Base-by-base conservation (phyloP, 2,888 invertebrate genomes). In the Gerris lacustris region DNA sequence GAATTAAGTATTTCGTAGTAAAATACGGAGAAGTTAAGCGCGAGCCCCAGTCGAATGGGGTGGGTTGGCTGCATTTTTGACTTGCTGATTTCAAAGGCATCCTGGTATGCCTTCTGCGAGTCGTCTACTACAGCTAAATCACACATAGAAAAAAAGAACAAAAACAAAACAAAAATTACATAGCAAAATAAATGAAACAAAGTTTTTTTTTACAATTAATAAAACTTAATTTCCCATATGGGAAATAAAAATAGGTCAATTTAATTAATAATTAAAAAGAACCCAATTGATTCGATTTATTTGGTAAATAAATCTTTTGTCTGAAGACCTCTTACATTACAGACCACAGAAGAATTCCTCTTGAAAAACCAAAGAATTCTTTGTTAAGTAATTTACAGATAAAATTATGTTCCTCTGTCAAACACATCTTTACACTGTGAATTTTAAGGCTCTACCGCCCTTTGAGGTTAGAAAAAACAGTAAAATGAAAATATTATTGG, bases 21-120 rank as follows among this genome's bases (percentile, higher is more conserved):
- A 89, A 96, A 96, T 84, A 96, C 96, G 82, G 96, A 96, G 88
- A 94, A 96, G 86, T 96, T 96, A 85, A 96, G 90, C 81, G 96
- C 96, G 83, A 96, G 87, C 82, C 96, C 96, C 86, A 97, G 90
- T 85, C 96, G 90, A 84, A 97, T 96, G 82, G 96, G 96, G 85
- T 96, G 96, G 84, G 96, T 96, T 81, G 96, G 93, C 86, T 92
- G 92, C 95, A 96, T 94, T 87, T 94, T 92, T 82, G 89, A 88
- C 88, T 92, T 93, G 86, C 94, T 94, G 86, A 94, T 92, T 85
- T 94, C 94, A 83, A 94, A 94, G 83, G 96, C 96, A 83, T 94
- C 93, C 83, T 94, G 91, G 87, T 96, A 96, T 81, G 96, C 94
- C 86, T 92, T 90, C 87, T 94, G 92, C 84, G 94, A 94, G 86